Conservation (phyloP, 2,888 invertebrate genomes). For the Tiphia femorata region DNA sequence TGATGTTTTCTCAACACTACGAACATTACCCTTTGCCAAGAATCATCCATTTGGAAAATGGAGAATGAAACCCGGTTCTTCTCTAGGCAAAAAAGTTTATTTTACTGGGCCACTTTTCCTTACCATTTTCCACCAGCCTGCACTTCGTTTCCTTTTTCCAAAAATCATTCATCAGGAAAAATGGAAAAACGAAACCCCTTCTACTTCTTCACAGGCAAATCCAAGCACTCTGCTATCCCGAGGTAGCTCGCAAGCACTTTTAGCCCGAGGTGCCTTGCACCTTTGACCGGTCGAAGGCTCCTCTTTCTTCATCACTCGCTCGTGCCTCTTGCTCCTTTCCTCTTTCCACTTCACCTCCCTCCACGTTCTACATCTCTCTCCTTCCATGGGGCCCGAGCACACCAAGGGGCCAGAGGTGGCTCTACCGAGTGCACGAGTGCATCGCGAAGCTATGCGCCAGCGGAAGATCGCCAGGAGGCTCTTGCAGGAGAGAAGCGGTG, state of each 20-base stretch:
- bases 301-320: too few relatives aligned
- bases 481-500: conserved; percentile 43
- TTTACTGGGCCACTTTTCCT: not conserved
- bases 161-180: too few relatives aligned
- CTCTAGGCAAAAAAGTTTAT: not conserved
- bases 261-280: conserved; percentile 37
- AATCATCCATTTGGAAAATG: too few relatives aligned
- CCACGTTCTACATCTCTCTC: not conserved
- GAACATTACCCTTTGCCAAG: too few relatives aligned
- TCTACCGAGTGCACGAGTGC: conserved; percentile 49
- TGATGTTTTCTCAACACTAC: too few relatives aligned
- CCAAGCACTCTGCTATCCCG: too few relatives aligned
- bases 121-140: too few relatives aligned
- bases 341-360: not conserved
- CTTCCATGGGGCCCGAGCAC: not conserved
- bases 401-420: conserved; percentile 40
- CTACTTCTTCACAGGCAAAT: too few relatives aligned
- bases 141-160: too few relatives aligned
- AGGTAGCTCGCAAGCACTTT: too few relatives aligned
- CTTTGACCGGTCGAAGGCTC: conserved; percentile 50
- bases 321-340: not conserved
- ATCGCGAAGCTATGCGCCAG: conserved; percentile 50
- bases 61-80: too few relatives aligned
- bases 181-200: too few relatives aligned
- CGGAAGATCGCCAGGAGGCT: conserved; percentile 48